Conservation (phyloP, 2,113 vertebrate genomes). For the Thermophis baileyi region DNA sequence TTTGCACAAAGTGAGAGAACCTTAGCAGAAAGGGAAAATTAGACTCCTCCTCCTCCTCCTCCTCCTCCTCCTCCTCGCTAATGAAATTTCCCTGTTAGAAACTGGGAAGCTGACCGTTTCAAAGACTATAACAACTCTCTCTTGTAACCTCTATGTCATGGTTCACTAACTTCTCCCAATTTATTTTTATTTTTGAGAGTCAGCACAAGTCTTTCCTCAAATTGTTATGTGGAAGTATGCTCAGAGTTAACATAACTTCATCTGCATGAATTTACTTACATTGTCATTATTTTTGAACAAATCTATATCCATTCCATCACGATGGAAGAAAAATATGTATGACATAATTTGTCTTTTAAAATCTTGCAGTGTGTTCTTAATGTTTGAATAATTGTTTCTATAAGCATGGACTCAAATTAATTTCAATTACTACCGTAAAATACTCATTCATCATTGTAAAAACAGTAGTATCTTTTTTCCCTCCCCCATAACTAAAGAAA, state of each 20-base stretch:
- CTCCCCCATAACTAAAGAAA: not conserved
- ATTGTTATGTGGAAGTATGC: not conserved
- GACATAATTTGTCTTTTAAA: not conserved
- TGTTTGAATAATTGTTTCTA: not conserved
- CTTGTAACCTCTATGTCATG: not conserved
- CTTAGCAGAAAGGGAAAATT: not conserved
- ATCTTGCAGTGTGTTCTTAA: not conserved
- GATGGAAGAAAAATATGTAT: not conserved
- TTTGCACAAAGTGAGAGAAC: not conserved
- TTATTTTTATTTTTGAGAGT: not conserved
- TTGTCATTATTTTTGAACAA: not conserved
- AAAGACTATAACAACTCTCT: not conserved
- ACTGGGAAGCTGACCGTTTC: not conserved
- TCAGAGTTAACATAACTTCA: not conserved
- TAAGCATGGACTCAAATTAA: not conserved
- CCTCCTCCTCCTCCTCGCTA: not conserved
- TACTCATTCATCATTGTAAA: not conserved
- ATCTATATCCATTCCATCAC: not conserved
- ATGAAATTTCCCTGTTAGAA: not conserved
- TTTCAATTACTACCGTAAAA: not conserved
- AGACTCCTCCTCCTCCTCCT: not conserved
- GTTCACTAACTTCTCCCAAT: not conserved
- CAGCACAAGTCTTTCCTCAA: not conserved
- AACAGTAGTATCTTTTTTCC: constrained; percentile 1
- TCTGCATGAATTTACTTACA: not conserved